Conservation (phyloP, 30 jellyfish, hydroid and myxozoan species). For the Pseudorhiza aurosa region DNA sequence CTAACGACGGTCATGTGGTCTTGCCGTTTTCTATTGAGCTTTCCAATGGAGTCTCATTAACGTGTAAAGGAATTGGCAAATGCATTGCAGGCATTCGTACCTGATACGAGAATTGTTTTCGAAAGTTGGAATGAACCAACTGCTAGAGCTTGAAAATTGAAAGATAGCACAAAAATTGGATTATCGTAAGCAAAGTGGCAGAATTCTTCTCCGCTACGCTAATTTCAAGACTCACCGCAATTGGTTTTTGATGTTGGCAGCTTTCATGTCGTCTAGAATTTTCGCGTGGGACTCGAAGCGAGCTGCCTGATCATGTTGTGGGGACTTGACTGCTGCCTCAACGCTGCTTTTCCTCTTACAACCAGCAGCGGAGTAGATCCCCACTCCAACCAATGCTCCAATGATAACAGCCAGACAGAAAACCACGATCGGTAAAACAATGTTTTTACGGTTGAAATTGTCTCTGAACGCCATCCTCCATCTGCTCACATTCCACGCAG, state of each 20-base stretch:
- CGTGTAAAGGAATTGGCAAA: too few species aligned
- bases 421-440: background rate
- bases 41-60: too few species aligned
- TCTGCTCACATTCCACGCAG: too few species aligned
- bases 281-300: slow-evolving; percentile 43
- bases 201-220: too few species aligned
- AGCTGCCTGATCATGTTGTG: slow-evolving; percentile 22
- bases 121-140: too few species aligned
- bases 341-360: slow-evolving; percentile 25
- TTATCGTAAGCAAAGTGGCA: too few species aligned
- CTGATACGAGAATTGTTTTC: too few species aligned
- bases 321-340: background rate
- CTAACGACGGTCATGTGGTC: too few species aligned
- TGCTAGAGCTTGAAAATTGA: too few species aligned
- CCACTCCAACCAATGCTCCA: slow-evolving; percentile 67
- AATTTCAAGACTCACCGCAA: slow-evolving; percentile 67
- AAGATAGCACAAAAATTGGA: too few species aligned
- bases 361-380: slow-evolving; percentile 65
- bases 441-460: background rate
- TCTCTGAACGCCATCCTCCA: slow-evolving; percentile 3
- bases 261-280: slow-evolving; percentile 62
- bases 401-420: slow-evolving; percentile 1
- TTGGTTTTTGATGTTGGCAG: slow-evolving; percentile 44
- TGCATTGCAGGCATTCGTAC: too few species aligned
- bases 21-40: too few species aligned